Base-by-base conservation (phyloP, 2,113 vertebrate species). In the Vidua macroura region DNA sequence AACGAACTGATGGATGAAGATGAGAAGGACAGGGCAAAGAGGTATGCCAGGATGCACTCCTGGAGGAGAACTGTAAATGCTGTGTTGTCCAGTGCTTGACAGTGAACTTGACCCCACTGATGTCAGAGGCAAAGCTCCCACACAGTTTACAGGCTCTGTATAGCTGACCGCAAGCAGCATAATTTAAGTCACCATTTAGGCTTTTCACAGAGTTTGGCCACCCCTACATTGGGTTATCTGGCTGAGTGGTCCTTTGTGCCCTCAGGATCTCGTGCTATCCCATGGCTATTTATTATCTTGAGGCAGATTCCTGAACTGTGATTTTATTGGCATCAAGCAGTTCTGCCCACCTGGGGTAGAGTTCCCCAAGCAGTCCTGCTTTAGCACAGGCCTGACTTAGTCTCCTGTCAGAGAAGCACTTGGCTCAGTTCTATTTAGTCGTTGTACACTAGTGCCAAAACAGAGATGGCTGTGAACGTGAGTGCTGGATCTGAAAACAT, bases 11-110 rank as follows among this genome's bases (percentile, higher is more conserved):
- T 99, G 98, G 99, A 99, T 77, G 99, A 99, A 97, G 98, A 99
- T 98, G 99, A 99, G 95, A 99, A 99, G 96, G 99, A 99, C 97
- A 98, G 98, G 96, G 98, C 98, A 97, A 99, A 99, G 98, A 99
- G 99, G 99, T 99, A 98, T 8, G 87, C 44, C 15, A 37, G 55
- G 31, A 20, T 51, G 35, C 21, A 23, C 3, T n/a, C n/a, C 28
- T 10, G 1, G 33, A 30, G 66, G 13, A 35, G 55, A 60, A 27
- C 0, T 74, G 23, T 52, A 69, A 90, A 81, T 60, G 23, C 11
- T 55, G 22, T 69, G 48, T 44, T 86, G 35, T 66, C 20, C 5
- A 3, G 22, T 63, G 76, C 82, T 30, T 75, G 66, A 8, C 67
- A 90, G 64, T 72, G 39, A 80, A n/a, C 33, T 43, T 39, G 48